Evolutionary conservation across 2,797 vertebrate species (phyloP), one percentile per base, ranked within the genome.

Genomic region (Muscicapa comitata): DNA sequence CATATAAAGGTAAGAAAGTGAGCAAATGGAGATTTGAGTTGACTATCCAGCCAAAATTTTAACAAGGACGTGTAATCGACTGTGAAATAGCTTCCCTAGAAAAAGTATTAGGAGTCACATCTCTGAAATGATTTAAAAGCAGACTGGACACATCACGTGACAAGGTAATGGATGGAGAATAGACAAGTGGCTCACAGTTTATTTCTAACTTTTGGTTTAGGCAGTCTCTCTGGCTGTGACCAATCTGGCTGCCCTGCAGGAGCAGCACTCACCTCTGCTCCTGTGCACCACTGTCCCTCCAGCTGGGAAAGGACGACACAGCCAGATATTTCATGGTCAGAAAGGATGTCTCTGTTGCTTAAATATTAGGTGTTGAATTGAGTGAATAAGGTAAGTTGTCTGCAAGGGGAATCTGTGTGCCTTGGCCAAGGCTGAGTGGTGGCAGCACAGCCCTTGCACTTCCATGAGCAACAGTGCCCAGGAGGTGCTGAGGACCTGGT

Each of bases 61-160:
- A 97, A 97, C 80, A 97, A 83, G 74, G 75, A 90, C 20, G 20
- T 95, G 70, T 95, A 96, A 97, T 89, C 91, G 67, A 93, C 85
- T 97, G 95, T 96, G 91, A 97, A 98, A 98, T 95, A 96, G 73
- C 93, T 95, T 97, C 86, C 80, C 86, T 66, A 67, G 96, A 73
- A 76, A 78, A 75, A 67, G 81, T 80, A 75, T 85, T 94, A 95
- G 75, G 94, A 97, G 90, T 84, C 90, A 86, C 73, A 94, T 95
- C 87, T 91, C 78, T 81, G 50, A 90, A 96, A 87, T 82, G 59
- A 95, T 97, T 97, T 97, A 94, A 96, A 97, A 95, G 79, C 67
- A 93, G 79, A 88, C 67, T 7, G 10, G 94, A 91, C 67, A 74
- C n/a, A 68, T 35, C 92, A 91, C 3, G 19, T 92, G 82, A 19